Conservation (phyloP, 2,888 invertebrate genomes). For the Polydrusus tereticollis region DNA sequence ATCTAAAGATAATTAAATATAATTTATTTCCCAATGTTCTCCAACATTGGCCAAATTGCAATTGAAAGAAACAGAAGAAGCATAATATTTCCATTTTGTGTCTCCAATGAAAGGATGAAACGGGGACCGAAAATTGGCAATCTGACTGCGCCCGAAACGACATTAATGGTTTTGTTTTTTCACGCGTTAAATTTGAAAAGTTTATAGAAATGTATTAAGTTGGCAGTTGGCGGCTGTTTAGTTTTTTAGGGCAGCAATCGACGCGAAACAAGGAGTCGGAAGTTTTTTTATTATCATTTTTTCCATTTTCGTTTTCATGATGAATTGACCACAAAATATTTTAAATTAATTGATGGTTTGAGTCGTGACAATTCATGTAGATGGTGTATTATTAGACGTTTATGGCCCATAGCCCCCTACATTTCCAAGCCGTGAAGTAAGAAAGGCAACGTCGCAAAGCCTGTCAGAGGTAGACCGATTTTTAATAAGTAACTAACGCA, state of each 20-base stretch:
- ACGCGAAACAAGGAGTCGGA: not conserved
- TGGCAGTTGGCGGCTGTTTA: slow-evolving; percentile 14
- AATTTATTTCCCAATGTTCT: not conserved
- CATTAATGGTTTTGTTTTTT: slow-evolving; percentile 28
- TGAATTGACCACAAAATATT: too few relatives aligned
- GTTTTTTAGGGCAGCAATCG: slow-evolving; percentile 4
- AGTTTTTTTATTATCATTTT: not conserved
- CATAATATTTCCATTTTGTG: slow-evolving; percentile 23
- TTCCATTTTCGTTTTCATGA: not conserved
- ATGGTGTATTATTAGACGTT: too few relatives aligned
- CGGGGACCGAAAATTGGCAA: slow-evolving; percentile 25
- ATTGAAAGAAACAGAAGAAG: slow-evolving; percentile 14
- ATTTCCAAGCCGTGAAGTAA: too few relatives aligned
- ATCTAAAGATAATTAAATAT: not conserved
- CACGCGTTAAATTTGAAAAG: slow-evolving; percentile 30
- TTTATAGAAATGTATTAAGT: slow-evolving; percentile 20
- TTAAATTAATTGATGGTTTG: too few relatives aligned
- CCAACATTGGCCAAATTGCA: slow-evolving; percentile 1
- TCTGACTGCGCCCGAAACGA: slow-evolving; percentile 10
- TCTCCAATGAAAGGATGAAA: slow-evolving; percentile 8
- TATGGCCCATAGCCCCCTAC: too few relatives aligned
- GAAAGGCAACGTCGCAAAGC: too few relatives aligned
- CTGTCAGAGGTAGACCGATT: too few relatives aligned
- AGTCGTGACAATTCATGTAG: too few relatives aligned
- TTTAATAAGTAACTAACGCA: too few relatives aligned